Evolutionary conservation across 2,888 invertebrate genomes (phyloP).

Genomic region (Macaria liturata): DNA sequence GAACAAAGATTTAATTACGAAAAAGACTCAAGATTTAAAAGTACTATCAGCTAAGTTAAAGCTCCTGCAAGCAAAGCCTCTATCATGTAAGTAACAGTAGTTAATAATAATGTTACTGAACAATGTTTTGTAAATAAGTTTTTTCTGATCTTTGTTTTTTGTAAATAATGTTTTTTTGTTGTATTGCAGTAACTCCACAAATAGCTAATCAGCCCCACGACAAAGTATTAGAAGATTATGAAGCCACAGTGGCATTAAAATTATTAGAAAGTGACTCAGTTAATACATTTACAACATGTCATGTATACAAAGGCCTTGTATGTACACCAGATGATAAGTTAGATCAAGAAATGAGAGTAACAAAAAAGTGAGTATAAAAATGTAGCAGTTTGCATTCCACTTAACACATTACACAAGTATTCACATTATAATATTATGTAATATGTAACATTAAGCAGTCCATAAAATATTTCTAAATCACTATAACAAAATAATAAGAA

Average conservation of each 20-base stretch:
- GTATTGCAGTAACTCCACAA: conserved; percentile 45
- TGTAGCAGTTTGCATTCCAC: no score
- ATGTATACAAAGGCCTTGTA: conserved; percentile 53
- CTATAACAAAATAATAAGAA: no score
- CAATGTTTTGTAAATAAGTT: no score
- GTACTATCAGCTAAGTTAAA: conserved; percentile 62
- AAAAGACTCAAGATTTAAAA: conserved; percentile 55
- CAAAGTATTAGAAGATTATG: conserved; percentile 46
- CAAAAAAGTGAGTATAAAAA: conserved; percentile 57
- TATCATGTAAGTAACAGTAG: conserved; percentile 50
- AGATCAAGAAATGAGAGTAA: conserved; percentile 49
- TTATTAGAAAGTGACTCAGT: conserved; percentile 58
- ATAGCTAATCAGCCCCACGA: conserved; percentile 39
- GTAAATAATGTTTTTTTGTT: neutral
- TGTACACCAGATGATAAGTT: conserved; percentile 44
- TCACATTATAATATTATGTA: no score
- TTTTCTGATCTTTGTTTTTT: neutral
- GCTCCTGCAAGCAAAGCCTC: conserved; percentile 57
- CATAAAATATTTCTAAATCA: no score
- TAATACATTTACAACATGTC: conserved; percentile 54
- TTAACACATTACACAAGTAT: no score
- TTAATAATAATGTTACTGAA: no score
- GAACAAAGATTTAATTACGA: conserved; percentile 55
- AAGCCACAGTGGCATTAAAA: conserved; percentile 48
- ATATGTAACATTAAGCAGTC: no score